These are phyloP conservation scores for Gadus chalcogrammus DNA, from an alignment of 2,113 vertebrate genomes.

Conservation along the genomic window DNA sequence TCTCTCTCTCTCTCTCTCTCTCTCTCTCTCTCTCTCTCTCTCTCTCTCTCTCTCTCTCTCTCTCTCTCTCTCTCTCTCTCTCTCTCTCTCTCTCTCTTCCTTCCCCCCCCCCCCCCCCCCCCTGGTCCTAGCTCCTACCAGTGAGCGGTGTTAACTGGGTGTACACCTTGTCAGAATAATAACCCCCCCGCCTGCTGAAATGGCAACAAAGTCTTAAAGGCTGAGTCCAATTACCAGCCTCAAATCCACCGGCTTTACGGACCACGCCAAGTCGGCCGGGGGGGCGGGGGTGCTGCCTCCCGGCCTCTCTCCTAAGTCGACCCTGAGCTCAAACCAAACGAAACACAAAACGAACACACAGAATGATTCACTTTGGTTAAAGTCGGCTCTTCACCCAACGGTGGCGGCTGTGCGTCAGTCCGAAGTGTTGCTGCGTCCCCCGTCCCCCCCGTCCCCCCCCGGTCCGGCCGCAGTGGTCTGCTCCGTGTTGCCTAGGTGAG, in stretches of 20 bases:
- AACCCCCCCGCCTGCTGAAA: conserved; percentile 21
- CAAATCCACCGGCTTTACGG: conserved; percentile 50
- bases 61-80: too few species aligned
- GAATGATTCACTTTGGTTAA: background rate
- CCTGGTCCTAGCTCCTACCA: too few species aligned
- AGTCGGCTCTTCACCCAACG: too few species aligned
- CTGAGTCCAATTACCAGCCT: conserved; percentile 68
- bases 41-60: too few species aligned
- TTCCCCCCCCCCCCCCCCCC: too few species aligned
- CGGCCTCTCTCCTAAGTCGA: too few species aligned
- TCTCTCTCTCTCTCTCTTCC: too few species aligned
- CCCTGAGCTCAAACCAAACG: too few species aligned
- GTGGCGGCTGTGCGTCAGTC: too few species aligned
- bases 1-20: too few species aligned
- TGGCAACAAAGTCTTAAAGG: conserved; percentile 47
- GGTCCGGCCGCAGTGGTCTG: conserved; percentile 50
- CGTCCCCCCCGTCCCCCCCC: conserved; percentile 26
- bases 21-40: too few species aligned
- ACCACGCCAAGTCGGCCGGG: conserved; percentile 5
- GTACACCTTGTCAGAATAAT: background rate
- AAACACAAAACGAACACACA: background rate
- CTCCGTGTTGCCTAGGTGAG: conserved; percentile 67
- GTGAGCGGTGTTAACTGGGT: too few species aligned
- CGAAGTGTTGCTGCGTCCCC: background rate
- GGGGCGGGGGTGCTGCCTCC: background rate